Conservation (phyloP, 2,888 invertebrate species). For the Hypomecis atomaria region DNA sequence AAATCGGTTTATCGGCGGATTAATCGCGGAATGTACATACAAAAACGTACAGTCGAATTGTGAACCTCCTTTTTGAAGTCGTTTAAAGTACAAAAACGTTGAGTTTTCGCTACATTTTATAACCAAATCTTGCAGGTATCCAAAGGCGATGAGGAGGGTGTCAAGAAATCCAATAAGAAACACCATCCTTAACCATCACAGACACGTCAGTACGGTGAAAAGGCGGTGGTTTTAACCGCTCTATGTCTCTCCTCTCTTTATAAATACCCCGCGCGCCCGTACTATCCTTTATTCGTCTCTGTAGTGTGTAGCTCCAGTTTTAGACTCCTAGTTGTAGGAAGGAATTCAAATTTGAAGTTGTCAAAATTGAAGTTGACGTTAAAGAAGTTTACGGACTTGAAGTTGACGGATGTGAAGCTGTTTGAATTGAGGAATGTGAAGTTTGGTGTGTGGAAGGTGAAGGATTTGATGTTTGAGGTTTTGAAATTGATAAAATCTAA, state of each 20-base stretch:
- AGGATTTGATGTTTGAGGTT: background rate
- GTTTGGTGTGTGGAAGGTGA: background rate
- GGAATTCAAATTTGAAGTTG: slow-evolving; percentile 30
- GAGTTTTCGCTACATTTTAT: background rate
- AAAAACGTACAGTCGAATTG: too few relatives aligned
- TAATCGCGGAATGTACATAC: too few relatives aligned
- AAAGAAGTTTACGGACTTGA: background rate
- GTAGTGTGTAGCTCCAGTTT: slow-evolving; percentile 27
- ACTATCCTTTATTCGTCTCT: slow-evolving; percentile 31
- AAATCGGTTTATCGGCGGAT: too few relatives aligned
- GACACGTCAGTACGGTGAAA: slow-evolving; percentile 76
- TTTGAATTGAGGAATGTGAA: background rate
- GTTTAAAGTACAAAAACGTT: too few relatives aligned
- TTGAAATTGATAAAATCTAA: background rate
- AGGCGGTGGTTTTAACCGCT: slow-evolving; percentile 59
- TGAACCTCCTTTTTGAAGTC: too few relatives aligned
- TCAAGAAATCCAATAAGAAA: slow-evolving; percentile 91
- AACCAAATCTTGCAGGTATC: slow-evolving; percentile 59
- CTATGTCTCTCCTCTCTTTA: slow-evolving; percentile 49
- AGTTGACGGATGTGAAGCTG: background rate
- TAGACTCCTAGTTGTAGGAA: slow-evolving; percentile 23
- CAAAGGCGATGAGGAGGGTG: slow-evolving; percentile 91
- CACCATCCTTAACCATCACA: slow-evolving; percentile 88
- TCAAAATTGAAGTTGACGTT: slow-evolving; percentile 1
- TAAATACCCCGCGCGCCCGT: slow-evolving; percentile 56